These are phyloP conservation scores for Rotaria sp. DNA, from an alignment of 2,888 invertebrate species.

Conservation along the genomic window DNA sequence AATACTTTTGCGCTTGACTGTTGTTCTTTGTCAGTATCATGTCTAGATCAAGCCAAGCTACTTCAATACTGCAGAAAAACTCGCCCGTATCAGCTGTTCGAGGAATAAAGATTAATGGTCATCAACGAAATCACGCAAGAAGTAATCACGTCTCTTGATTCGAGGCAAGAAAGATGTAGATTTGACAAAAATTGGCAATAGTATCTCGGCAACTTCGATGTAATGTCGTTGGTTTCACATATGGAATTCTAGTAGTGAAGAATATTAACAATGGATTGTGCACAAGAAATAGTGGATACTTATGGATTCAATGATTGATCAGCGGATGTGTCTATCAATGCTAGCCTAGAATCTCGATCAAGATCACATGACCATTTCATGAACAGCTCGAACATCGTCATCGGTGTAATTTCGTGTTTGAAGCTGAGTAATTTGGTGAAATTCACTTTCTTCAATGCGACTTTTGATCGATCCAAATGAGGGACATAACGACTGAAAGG, in stretches of 20 bases:
- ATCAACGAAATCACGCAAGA: background rate
- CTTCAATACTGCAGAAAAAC: background rate
- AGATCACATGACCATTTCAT: conserved; percentile 5
- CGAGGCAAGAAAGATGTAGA: background rate
- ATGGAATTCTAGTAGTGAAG: background rate
- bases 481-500: background rate
- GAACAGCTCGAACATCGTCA: background rate
- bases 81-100: background rate
- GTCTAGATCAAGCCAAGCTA: background rate
- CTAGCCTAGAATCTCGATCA: background rate
- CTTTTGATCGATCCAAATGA: background rate
- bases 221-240: background rate
- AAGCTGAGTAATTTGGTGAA: background rate
- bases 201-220: background rate
- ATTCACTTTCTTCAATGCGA: background rate
- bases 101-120: background rate
- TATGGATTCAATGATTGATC: background rate
- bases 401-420: background rate
- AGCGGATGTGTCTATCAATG: background rate
- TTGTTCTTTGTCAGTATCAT: background rate
- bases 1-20: background rate
- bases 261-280: background rate
- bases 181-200: background rate
- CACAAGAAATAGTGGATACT: background rate
- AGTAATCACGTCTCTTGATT: background rate